Evolutionary conservation across 2,797 vertebrate genomes (phyloP).

Genomic region (Liparis tanakae): DNA sequence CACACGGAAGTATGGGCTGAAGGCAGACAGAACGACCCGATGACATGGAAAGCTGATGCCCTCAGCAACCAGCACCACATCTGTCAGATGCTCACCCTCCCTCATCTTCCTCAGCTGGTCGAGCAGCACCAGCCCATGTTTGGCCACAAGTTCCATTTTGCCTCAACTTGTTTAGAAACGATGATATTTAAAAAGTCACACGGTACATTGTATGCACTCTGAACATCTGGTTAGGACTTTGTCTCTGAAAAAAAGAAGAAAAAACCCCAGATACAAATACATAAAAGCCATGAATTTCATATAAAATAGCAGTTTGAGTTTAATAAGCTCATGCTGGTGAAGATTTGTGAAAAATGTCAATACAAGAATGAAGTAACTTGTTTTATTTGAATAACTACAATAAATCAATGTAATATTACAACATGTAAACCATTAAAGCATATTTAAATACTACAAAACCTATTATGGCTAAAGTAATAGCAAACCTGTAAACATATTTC

Average conservation of each 20-base stretch:
- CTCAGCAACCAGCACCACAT: slow-evolving; percentile 92
- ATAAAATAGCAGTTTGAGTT: not conserved
- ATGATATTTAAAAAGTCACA: slow-evolving; percentile 18
- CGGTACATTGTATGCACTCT: slow-evolving; percentile 7
- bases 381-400: slow-evolving; percentile 2
- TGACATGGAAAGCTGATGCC: slow-evolving; percentile 94
- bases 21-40: slow-evolving; percentile 91
- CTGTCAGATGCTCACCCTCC: slow-evolving; percentile 88
- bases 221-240: slow-evolving; percentile 10
- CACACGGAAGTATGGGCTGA: slow-evolving; percentile 97
- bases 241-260: slow-evolving; percentile 42
- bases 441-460: slow-evolving; percentile 7
- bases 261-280: not conserved
- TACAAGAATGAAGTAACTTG: not conserved
- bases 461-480: too few relatives aligned
- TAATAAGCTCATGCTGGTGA: not conserved
- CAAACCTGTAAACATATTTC: not conserved
- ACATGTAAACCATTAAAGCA: not conserved
- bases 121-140: slow-evolving; percentile 88
- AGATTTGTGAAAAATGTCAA: not conserved
- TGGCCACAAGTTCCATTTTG: slow-evolving; percentile 80
- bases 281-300: not conserved
- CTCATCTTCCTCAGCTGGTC: slow-evolving; percentile 91
- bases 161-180: slow-evolving; percentile 3
- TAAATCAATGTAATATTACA: not conserved